Base-by-base conservation (phyloP, 2,888 invertebrate genomes). In the Archaeoteleia sp. region DNA sequence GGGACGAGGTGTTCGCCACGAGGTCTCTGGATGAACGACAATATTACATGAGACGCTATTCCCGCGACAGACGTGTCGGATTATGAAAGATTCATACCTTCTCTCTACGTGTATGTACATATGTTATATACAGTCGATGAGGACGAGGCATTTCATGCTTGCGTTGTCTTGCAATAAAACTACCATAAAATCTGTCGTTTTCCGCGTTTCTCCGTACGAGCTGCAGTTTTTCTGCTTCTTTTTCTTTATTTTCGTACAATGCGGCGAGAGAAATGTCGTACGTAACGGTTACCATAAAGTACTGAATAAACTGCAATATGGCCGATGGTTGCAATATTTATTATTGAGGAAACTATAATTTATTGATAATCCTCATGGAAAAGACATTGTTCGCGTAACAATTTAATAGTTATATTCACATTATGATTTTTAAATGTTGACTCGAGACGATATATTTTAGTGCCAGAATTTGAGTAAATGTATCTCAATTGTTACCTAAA, bases 1-100 rank as follows among this genome's bases (percentile, higher is more conserved):
- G 68, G 25, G 82, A 79, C 30, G 81, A 68, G 1, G 79, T 68
- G 43, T 77, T 68, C 23, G 74, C 73, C 25, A 49, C 32, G 51
- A 58, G 37, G 29, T 68, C 68, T 54, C 68, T 68, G 32, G 17
- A 20, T 32, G 49, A 57, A 9, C 27, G n/a, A 53, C 10, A 48
- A 35, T 54, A 9, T 9, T 10, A 10, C 34, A 13, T 54, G 48
- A 62, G 23, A 42, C 20, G 29, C 17, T 39, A 13, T 27, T 34
- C 20, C 5, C 10, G 30, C 10, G 3, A 30, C 30, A 35, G 12
- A 27, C 8, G 42, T 25, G 25, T 25, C n/a, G 8, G 37, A 25
- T 62, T 40, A 17, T 51, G 27, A 29, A 60, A 60, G 20, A 45
- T 45, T 61, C 32, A 53, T 61, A 61, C 13, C 30, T 23, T 29